Percentiles rank a stretch among this genome's conserved stretches.
phyloP scores from a whole-genome alignment of 1,140 invertebrate species.

The Hesperophylax magnus region DNA sequence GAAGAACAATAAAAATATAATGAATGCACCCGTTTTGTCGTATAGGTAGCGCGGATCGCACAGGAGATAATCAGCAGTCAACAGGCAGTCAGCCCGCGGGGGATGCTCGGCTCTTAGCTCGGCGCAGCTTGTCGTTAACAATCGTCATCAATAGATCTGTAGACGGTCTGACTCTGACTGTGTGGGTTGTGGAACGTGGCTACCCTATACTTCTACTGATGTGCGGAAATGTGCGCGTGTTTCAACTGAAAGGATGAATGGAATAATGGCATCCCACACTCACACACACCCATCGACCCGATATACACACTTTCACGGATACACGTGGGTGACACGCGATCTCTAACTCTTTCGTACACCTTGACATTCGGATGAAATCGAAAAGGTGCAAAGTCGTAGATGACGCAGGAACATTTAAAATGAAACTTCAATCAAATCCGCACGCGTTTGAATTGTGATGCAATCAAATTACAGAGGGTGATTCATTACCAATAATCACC shows the following conservation, averaged over 20 bases:
- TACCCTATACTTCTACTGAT: not conserved
- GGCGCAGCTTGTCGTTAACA: not conserved
- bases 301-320: slow-evolving; percentile 12
- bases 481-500: no score
- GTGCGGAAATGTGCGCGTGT: slow-evolving; percentile 31
- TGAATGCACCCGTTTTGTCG: no score
- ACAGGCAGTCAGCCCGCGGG: not conserved
- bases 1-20: no score
- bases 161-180: not conserved
- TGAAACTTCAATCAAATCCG: no score
- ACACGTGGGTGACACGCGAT: slow-evolving; percentile 56
- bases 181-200: not conserved
- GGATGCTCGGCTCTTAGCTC: not conserved
- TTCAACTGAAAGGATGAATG: slow-evolving; percentile 42
- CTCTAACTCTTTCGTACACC: slow-evolving; percentile 49
- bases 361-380: slow-evolving; percentile 35
- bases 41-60: no score
- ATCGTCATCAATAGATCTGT: slow-evolving; percentile 5
- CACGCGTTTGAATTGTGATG: no score
- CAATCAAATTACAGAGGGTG: no score
- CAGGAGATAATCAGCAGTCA: not conserved
- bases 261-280: slow-evolving; percentile 43
- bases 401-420: no score
- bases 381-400: slow-evolving; percentile 18
- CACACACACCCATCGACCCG: not conserved